Percentiles rank a stretch among this genome's conserved stretches.
Evolutionary conservation across 2,113 vertebrate species (phyloP).

Genomic region (Melierax canorus): DNA sequence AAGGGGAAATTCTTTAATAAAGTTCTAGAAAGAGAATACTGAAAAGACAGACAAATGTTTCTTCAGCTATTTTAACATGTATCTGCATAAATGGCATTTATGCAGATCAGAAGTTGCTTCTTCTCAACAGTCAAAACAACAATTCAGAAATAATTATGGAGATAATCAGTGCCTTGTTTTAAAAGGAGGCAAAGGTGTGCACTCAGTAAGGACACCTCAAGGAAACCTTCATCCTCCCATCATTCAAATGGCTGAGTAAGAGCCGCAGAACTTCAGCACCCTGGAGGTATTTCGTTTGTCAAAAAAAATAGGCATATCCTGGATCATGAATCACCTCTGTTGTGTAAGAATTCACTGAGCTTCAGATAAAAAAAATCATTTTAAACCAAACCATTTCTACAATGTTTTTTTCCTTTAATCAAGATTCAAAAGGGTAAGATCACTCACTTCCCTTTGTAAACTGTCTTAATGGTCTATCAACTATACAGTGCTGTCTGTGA

Average conservation of each 20-base stretch:
- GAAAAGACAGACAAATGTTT: background rate
- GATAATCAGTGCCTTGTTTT: background rate
- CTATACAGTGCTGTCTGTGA: background rate
- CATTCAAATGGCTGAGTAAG: background rate
- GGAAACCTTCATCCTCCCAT: background rate
- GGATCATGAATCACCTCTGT: background rate
- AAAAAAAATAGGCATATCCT: background rate
- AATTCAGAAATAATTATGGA: background rate
- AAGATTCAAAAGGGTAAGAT: background rate
- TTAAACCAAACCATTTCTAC: background rate
- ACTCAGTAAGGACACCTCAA: background rate
- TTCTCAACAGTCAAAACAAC: background rate
- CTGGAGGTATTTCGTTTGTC: background rate
- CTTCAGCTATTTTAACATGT: background rate
- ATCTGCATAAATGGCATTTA: background rate
- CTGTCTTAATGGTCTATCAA: background rate
- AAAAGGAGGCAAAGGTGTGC: background rate
- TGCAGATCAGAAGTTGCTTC: background rate
- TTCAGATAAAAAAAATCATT: background rate
- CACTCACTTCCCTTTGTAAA: background rate
- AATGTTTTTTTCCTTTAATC: background rate
- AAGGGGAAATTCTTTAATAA: background rate
- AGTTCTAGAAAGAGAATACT: background rate
- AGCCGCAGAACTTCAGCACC: background rate
- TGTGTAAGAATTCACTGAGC: background rate